A percentile compares a stretch with the other conserved stretches of the same genome.
phyloP scores from a whole-genome alignment of 2,797 vertebrate genomes.

The Sebastes matsubarae region DNA sequence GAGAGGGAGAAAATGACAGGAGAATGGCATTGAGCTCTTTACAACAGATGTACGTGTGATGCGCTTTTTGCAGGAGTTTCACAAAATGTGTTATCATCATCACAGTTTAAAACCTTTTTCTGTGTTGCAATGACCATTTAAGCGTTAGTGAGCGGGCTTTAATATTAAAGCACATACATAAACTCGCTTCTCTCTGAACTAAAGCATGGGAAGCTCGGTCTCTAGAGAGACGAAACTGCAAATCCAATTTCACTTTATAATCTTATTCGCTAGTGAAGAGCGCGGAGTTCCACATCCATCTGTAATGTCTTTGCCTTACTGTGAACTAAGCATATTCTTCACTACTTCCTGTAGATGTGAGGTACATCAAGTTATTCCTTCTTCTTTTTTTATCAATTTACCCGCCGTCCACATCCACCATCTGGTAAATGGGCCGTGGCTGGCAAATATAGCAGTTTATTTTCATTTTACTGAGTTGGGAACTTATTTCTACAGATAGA shows the following conservation, averaged over 20 bases:
- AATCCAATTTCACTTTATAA: conserved; percentile 60
- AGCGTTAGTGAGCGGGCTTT: conserved; percentile 1
- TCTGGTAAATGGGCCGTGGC: conserved; percentile 55
- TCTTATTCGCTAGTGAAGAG: conserved; percentile 46
- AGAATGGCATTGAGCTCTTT: background rate
- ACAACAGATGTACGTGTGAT: background rate
- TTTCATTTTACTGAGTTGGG: conserved; percentile 59
- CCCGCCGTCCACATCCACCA: conserved; percentile 38
- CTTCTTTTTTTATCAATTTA: conserved; percentile 38
- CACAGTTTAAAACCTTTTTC: background rate
- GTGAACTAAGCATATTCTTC: conserved; percentile 18
- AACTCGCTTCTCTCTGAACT: conserved; percentile 30
- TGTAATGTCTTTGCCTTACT: conserved; percentile 37
- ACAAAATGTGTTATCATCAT: background rate
- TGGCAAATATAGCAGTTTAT: conserved; percentile 60
- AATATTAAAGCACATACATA: conserved; percentile 31
- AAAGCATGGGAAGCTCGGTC: conserved; percentile 19
- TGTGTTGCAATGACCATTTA: background rate
- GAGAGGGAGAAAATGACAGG: background rate
- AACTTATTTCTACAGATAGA: conserved; percentile 65
- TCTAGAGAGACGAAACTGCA: conserved; percentile 39
- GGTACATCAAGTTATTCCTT: conserved; percentile 31
- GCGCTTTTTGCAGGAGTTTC: conserved; percentile 1
- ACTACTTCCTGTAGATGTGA: conserved; percentile 34
- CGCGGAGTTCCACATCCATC: conserved; percentile 41